Conservation (phyloP, 2,888 invertebrate species). For the Epistrophella euchroma region DNA sequence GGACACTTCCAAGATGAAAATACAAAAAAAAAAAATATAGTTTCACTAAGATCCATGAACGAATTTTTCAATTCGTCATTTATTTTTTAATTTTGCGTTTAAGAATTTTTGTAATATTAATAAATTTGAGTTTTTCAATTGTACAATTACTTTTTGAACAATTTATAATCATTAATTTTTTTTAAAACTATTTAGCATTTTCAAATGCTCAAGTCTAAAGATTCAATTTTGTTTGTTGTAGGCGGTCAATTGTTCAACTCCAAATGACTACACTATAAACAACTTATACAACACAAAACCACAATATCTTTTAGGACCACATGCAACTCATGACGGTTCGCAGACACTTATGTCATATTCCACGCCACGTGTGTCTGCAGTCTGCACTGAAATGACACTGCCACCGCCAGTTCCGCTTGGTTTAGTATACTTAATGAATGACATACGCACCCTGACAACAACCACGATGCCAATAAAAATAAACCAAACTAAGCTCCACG, state of each 20-base stretch:
- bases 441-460: constrained; percentile 60
- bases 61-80: too few species aligned
- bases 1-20: neutral
- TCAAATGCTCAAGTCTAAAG: neutral
- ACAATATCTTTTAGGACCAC: constrained; percentile 12
- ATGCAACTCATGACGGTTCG: constrained; percentile 15
- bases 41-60: neutral
- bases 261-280: constrained; percentile 25
- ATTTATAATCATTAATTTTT: neutral
- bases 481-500: constrained; percentile 43
- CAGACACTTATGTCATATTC: constrained; percentile 71
- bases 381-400: constrained; percentile 4
- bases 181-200: neutral
- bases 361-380: constrained; percentile 64
- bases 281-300: constrained; percentile 3
- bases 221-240: constrained; percentile 32
- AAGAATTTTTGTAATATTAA: too few species aligned
- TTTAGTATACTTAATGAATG: constrained; percentile 63
- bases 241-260: constrained; percentile 60
- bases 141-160: too few species aligned
- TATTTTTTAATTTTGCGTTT: too few species aligned
- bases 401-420: constrained; percentile 42
- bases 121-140: too few species aligned
- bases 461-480: constrained; percentile 36
- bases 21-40: neutral